Conservation (phyloP, 2,888 invertebrate genomes). For the Chorisops tibialis region DNA sequence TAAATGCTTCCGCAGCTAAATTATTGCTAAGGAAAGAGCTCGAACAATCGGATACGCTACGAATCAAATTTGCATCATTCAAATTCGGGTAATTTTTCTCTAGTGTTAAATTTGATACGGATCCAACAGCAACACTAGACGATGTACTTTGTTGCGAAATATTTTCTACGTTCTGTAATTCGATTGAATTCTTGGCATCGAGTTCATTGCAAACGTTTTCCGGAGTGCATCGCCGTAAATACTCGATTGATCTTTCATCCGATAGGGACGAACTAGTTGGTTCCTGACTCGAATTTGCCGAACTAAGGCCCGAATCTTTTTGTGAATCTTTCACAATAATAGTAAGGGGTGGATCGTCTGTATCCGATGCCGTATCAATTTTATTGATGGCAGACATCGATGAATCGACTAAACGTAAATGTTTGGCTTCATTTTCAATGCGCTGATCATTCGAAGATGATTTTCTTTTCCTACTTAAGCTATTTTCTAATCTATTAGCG, state of each 20-base stretch:
- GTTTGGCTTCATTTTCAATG: not conserved
- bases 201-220: constrained; percentile 33
- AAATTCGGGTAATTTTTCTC: not conserved
- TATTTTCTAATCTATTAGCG: constrained; percentile 21
- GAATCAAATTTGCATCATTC: constrained; percentile 3
- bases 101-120: not conserved
- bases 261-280: constrained; percentile 7
- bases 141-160: not conserved
- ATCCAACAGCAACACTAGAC: not conserved
- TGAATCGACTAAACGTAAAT: not conserved
- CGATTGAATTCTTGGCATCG: constrained; percentile 30
- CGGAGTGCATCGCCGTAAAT: constrained; percentile 22
- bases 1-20: not conserved
- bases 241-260: constrained; percentile 25
- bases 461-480: constrained; percentile 27
- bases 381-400: constrained; percentile 11
- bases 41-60: constrained; percentile 11
- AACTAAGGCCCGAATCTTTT: constrained; percentile 40
- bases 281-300: constrained; percentile 39
- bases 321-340: constrained; percentile 20
- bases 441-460: not conserved
- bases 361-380: constrained; percentile 25
- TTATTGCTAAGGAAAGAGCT: constrained; percentile 9
- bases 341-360: not conserved
- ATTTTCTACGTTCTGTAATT: not conserved